Conservation (phyloP, 2,888 invertebrate species). For the Acrobeloides nanus region DNA sequence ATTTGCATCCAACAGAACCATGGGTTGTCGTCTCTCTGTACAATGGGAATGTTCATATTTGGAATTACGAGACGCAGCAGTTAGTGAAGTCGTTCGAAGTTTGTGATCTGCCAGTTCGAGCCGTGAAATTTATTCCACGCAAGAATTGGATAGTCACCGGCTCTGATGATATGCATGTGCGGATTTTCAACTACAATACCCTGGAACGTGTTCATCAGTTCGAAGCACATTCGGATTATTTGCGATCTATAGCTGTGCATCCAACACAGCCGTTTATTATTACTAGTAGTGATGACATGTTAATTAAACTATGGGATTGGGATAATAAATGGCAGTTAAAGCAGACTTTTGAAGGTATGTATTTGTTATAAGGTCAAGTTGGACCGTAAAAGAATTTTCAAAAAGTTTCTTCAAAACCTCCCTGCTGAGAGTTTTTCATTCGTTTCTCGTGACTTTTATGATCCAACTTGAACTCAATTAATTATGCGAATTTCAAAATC, state of each 20-base stretch:
- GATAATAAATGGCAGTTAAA: conserved; percentile 96
- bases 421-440: not conserved
- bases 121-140: conserved; percentile 87
- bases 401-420: not conserved
- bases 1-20: conserved; percentile 91
- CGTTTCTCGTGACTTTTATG: too few species aligned
- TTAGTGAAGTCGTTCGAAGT: conserved; percentile 63
- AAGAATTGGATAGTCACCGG: conserved; percentile 99
- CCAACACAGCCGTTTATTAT: conserved; percentile 93
- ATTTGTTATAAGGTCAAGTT: not conserved
- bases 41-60: conserved; percentile 97
- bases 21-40: conserved; percentile 98
- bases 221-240: conserved; percentile 97
- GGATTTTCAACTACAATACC: conserved; percentile 97
- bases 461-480: too few species aligned
- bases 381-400: not conserved
- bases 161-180: conserved; percentile 67
- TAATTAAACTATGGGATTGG: conserved; percentile 99
- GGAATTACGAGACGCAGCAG: conserved; percentile 90
- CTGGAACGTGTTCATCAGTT: conserved; percentile 82
- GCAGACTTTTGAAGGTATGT: conserved; percentile 84
- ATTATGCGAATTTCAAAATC: too few species aligned
- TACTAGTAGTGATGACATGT: conserved; percentile 84
- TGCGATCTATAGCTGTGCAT: conserved; percentile 85
- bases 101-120: conserved; percentile 89